Evolutionary conservation across 1,140 invertebrate genomes (phyloP).

Genomic region (Drosophila yakuba): DNA sequence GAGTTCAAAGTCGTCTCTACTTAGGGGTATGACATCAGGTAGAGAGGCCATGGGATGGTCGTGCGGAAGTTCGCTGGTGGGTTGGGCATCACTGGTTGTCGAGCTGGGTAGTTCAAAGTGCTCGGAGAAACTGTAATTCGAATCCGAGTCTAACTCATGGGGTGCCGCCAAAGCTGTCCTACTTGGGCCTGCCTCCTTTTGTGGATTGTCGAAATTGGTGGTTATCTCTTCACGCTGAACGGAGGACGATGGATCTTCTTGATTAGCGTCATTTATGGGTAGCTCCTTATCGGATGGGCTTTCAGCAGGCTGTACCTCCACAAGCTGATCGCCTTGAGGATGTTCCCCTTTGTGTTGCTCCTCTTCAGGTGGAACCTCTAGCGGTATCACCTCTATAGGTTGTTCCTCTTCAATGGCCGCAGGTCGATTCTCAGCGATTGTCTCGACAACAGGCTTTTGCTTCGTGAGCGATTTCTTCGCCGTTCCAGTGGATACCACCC

Average conservation of each 20-base stretch:
- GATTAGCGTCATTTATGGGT: not conserved
- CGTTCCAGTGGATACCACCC: not conserved
- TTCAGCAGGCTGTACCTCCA: no score
- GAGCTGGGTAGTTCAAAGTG: constrained; percentile 75
- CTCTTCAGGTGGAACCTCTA: not conserved
- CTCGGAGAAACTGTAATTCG: constrained; percentile 83
- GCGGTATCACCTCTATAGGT: not conserved
- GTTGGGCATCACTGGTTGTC: constrained; percentile 31
- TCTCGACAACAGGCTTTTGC: not conserved
- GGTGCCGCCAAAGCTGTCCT: not conserved
- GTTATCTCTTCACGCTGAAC: constrained; percentile 44
- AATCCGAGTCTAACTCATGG: constrained; percentile 74
- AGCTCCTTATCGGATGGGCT: not conserved
- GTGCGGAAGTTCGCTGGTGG: not conserved
- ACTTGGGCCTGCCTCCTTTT: not conserved
- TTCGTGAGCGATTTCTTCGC: not conserved
- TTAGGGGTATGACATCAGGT: constrained; percentile 72
- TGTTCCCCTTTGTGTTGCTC: not conserved
- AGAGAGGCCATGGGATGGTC: constrained; percentile 45
- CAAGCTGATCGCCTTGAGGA: not conserved
- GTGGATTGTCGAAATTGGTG: constrained; percentile 21
- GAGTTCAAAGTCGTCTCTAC: constrained; percentile 8
- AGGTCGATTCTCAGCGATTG: not conserved
- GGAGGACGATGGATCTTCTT: not conserved
- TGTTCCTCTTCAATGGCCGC: not conserved